Percentiles rank a stretch among this genome's conserved stretches.
phyloP scores from a whole-genome alignment of 2,113 vertebrate genomes.

The Cyprinodon variegatus region DNA sequence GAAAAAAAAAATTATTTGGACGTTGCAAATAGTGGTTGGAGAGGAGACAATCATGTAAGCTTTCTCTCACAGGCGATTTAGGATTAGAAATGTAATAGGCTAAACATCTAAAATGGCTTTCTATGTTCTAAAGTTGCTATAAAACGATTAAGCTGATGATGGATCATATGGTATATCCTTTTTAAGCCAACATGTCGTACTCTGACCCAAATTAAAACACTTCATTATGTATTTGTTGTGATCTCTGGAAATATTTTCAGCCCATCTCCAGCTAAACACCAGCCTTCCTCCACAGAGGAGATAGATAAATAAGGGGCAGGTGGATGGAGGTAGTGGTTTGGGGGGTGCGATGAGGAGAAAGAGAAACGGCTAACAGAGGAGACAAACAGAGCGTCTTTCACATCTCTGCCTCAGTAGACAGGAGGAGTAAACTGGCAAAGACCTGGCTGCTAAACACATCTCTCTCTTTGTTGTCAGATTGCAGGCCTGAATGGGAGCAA shows the following conservation, averaged over 20 bases:
- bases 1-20: slow-evolving; percentile 13
- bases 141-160: slow-evolving; percentile 48
- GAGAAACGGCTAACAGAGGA: slow-evolving; percentile 59
- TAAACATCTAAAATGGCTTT: slow-evolving; percentile 65
- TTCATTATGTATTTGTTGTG: slow-evolving; percentile 30
- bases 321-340: not conserved
- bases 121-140: slow-evolving; percentile 55
- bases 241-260: slow-evolving; percentile 45
- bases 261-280: slow-evolving; percentile 44
- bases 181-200: slow-evolving; percentile 55
- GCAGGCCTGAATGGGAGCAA: slow-evolving; percentile 61
- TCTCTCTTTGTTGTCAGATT: slow-evolving; percentile 73
- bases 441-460: slow-evolving; percentile 72
- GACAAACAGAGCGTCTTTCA: slow-evolving; percentile 67
- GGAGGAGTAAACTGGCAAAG: slow-evolving; percentile 67
- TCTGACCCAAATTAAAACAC: slow-evolving; percentile 65
- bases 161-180: slow-evolving; percentile 55
- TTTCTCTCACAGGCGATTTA: slow-evolving; percentile 40
- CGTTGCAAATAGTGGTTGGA: slow-evolving; percentile 20
- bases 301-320: slow-evolving; percentile 22
- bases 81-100: slow-evolving; percentile 61
- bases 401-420: slow-evolving; percentile 65
- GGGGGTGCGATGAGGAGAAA: slow-evolving; percentile 6
- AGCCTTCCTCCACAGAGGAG: slow-evolving; percentile 36
- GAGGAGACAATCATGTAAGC: slow-evolving; percentile 40